Conservation (phyloP, 2,888 invertebrate genomes). For the Temnothorax rugatulus region DNA sequence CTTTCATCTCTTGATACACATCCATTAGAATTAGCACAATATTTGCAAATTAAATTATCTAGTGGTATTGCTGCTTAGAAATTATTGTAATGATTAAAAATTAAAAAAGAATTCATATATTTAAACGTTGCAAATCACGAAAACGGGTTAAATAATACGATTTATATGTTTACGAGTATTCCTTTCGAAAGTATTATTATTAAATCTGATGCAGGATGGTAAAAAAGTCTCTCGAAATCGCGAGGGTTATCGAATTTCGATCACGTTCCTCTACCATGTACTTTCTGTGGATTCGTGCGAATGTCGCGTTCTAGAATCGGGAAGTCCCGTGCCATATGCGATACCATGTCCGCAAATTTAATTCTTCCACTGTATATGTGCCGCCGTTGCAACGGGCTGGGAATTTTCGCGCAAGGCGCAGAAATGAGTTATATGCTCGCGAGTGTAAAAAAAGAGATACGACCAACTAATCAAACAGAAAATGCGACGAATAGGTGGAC, state of each 20-base stretch:
- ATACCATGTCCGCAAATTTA: conserved; percentile 71
- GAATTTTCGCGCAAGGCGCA: not conserved
- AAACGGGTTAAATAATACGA: not conserved
- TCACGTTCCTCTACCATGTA: conserved; percentile 73
- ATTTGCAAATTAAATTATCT: conserved; percentile 31
- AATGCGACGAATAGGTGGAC: conserved; percentile 54
- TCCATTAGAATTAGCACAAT: conserved; percentile 22
- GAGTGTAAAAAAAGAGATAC: conserved; percentile 31
- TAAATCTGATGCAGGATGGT: conserved; percentile 4
- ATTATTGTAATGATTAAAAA: not conserved
- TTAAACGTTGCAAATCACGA: conserved; percentile 12
- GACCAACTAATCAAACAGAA: conserved; percentile 68
- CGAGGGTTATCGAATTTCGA: conserved; percentile 77
- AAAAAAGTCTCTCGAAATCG: conserved; percentile 44
- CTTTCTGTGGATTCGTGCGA: conserved; percentile 70
- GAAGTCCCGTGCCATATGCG: conserved; percentile 63
- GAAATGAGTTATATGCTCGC: conserved; percentile 38
- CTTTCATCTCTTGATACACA: conserved; percentile 28
- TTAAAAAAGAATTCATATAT: not conserved
- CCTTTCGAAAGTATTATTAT: conserved; percentile 24
- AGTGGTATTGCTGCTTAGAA: not conserved
- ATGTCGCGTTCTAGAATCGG: conserved; percentile 58
- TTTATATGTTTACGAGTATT: not conserved
- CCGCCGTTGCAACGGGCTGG: not conserved
- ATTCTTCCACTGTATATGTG: conserved; percentile 61